Conservation (phyloP, 2,888 invertebrate species). For the Agriopis aurantiaria region DNA sequence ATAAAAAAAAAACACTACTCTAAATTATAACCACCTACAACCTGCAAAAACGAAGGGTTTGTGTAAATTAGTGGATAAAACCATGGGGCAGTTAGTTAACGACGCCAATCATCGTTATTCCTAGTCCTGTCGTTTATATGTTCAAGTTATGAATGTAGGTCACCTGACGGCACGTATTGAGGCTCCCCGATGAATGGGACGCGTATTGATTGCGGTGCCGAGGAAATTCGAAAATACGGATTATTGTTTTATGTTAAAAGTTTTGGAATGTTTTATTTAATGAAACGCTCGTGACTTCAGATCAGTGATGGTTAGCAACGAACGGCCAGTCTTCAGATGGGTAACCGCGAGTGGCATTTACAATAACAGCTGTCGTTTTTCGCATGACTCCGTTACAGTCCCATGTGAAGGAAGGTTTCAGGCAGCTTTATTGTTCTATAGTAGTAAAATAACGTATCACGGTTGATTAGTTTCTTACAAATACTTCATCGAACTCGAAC, state of each 20-base stretch:
- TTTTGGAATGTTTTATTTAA: neutral
- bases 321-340: too few relatives aligned
- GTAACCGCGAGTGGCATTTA: too few relatives aligned
- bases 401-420: too few relatives aligned
- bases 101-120: neutral
- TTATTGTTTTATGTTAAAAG: conserved; percentile 2
- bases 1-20: too few relatives aligned
- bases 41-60: too few relatives aligned
- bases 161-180: conserved; percentile 27
- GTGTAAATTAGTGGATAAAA: neutral
- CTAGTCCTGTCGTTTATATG: conserved; percentile 5
- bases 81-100: neutral
- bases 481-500: neutral
- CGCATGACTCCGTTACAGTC: too few relatives aligned
- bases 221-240: conserved; percentile 14
- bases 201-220: conserved; percentile 38
- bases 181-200: conserved; percentile 38
- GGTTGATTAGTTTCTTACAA: too few relatives aligned
- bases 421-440: too few relatives aligned
- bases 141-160: conserved; percentile 36
- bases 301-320: too few relatives aligned
- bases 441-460: too few relatives aligned
- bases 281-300: neutral
- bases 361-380: too few relatives aligned
- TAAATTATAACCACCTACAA: too few relatives aligned